Evolutionary conservation across 1,140 invertebrate genomes (phyloP).

Genomic region (Metopolophium dirhodum): DNA sequence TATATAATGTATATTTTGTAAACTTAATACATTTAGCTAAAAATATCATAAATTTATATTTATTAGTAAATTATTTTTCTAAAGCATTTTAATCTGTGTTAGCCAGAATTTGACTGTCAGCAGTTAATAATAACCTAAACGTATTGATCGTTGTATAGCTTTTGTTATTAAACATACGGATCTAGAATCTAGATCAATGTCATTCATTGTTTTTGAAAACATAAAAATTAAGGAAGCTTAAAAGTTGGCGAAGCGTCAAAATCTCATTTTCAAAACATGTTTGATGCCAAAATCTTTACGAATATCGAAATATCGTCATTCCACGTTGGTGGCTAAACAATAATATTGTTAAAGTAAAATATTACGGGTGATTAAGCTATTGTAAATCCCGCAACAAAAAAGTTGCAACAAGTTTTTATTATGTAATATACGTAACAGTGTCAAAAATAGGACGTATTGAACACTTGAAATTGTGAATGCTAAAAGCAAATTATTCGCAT

Average conservation of each 20-base stretch:
- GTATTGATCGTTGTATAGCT: background rate
- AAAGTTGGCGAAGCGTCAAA: background rate
- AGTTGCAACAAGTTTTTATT: background rate
- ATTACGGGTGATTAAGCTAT: background rate
- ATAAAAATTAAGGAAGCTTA: background rate
- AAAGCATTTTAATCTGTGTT: background rate
- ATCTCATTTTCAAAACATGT: background rate
- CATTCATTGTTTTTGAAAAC: background rate
- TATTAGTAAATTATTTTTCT: background rate
- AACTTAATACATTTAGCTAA: background rate
- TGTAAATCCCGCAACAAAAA: background rate
- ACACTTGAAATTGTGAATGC: background rate
- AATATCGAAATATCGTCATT: background rate
- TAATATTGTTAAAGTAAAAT: background rate
- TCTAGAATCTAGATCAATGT: background rate
- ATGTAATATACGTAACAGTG: background rate
- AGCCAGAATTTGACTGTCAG: background rate
- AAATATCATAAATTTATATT: background rate
- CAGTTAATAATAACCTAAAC: background rate
- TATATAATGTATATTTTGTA: background rate
- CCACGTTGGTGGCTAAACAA: background rate
- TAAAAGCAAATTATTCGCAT: background rate
- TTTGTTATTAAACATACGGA: background rate
- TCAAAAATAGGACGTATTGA: background rate
- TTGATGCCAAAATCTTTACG: background rate